Conservation (phyloP, 2,797 vertebrate species). For the Arnoldichthys spilopterus region DNA sequence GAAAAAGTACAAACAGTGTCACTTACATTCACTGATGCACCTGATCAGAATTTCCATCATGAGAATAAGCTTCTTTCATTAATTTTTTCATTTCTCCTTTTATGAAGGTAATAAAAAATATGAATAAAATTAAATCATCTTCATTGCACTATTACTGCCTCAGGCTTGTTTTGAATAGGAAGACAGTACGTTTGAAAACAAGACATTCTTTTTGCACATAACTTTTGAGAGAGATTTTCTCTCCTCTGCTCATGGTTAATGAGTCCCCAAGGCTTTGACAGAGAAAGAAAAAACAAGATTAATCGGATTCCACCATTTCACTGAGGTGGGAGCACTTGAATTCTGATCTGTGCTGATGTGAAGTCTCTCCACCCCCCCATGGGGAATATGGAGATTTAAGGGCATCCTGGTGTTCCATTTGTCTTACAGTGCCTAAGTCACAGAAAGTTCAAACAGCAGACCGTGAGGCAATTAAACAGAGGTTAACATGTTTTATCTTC, state of each 20-base stretch:
- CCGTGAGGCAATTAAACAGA: slow-evolving; percentile 89
- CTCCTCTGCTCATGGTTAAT: slow-evolving; percentile 74
- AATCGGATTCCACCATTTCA: slow-evolving; percentile 91
- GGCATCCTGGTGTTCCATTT: slow-evolving; percentile 90
- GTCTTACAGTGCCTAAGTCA: slow-evolving; percentile 92
- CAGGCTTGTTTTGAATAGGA: slow-evolving; percentile 40
- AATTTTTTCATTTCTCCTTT: slow-evolving; percentile 39
- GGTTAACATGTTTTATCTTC: slow-evolving; percentile 93
- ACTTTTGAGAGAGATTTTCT: slow-evolving; percentile 59
- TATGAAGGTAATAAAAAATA: slow-evolving; percentile 46
- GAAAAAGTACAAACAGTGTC: neutral
- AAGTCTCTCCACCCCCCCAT: slow-evolving; percentile 71
- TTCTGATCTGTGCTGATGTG: slow-evolving; percentile 81
- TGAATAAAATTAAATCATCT: slow-evolving; percentile 52
- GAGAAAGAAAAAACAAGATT: slow-evolving; percentile 81
- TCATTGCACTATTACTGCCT: slow-evolving; percentile 51
- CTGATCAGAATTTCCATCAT: slow-evolving; percentile 18
- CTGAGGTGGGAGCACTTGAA: slow-evolving; percentile 85
- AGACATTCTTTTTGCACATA: slow-evolving; percentile 44
- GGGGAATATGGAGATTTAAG: slow-evolving; percentile 91
- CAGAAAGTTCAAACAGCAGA: slow-evolving; percentile 97
- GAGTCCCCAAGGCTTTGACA: slow-evolving; percentile 83
- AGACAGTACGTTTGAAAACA: slow-evolving; percentile 65
- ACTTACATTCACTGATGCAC: neutral
- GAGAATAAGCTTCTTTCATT: slow-evolving; percentile 3